These are phyloP conservation scores for Lepus europaeus DNA, from an alignment of 2,113 vertebrate genomes.

Conservation along the genomic window DNA sequence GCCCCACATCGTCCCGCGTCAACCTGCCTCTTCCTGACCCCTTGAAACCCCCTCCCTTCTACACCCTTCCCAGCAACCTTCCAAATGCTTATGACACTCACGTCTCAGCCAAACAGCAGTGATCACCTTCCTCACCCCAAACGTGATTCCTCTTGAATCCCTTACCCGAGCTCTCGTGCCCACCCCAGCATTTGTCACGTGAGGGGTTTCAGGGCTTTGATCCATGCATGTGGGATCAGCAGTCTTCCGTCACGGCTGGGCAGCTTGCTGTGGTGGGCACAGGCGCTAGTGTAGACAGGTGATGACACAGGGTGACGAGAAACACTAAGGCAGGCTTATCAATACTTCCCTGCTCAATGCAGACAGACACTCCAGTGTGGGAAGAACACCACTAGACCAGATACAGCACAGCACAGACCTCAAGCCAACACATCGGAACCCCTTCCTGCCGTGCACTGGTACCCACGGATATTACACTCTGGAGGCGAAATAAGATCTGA, in stretches of 20 bases:
- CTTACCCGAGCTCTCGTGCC: not conserved
- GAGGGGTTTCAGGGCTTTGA: not conserved
- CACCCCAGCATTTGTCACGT: not conserved
- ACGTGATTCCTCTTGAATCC: not conserved
- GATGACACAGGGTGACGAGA: not conserved
- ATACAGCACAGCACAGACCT: not conserved
- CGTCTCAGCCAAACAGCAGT: not conserved
- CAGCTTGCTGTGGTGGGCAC: not conserved
- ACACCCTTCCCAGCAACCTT: not conserved
- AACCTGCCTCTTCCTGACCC: not conserved
- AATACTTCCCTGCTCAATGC: not conserved
- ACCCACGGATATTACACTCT: not conserved
- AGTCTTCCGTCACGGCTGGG: not conserved
- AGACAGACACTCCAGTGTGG: not conserved
- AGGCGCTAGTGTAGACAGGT: not conserved
- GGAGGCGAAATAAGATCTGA: not conserved
- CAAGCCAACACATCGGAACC: not conserved
- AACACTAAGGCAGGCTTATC: not conserved
- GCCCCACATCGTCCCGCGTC: not conserved
- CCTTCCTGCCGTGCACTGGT: too few species aligned
- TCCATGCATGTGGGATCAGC: not conserved
- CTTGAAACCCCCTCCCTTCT: not conserved
- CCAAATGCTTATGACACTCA: not conserved
- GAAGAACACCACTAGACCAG: not conserved
- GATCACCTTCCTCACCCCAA: not conserved